These are phyloP conservation scores for Taeniopygia guttata DNA, from an alignment of 2,797 vertebrate species.

Conservation along the genomic window DNA sequence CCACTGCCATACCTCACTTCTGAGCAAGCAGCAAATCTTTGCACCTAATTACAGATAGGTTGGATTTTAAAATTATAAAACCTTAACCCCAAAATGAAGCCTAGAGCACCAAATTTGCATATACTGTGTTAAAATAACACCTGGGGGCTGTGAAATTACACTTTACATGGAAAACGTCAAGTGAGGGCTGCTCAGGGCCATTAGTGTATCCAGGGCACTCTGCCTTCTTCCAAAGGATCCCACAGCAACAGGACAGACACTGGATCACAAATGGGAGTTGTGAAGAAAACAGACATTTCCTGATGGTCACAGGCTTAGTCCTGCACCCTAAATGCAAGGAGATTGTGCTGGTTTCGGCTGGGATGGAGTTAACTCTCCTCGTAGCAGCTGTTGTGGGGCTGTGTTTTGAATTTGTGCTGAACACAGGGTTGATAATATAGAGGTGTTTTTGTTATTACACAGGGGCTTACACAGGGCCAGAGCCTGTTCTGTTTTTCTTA, in stretches of 20 bases:
- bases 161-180: neutral
- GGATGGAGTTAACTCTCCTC: neutral
- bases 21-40: neutral
- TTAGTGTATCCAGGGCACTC: neutral
- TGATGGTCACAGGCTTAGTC: neutral
- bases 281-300: neutral
- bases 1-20: neutral
- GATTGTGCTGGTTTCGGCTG: neutral
- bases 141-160: neutral
- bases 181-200: neutral
- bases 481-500: neutral
- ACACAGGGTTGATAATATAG: neutral
- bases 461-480: neutral
- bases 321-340: neutral
- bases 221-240: neutral
- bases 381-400: neutral
- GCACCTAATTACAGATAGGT: neutral
- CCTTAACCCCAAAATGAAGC: neutral
- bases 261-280: rapidly evolving
- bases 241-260: neutral
- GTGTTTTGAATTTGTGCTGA: neutral
- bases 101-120: neutral
- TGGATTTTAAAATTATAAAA: neutral
- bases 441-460: neutral
- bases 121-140: neutral